Percentiles rank a stretch among this genome's conserved stretches.
These are phyloP conservation scores for Hydractinia echinata DNA, from an alignment of 30 jellyfish, hydroid and myxozoan genomes.

Conservation along the genomic window DNA sequence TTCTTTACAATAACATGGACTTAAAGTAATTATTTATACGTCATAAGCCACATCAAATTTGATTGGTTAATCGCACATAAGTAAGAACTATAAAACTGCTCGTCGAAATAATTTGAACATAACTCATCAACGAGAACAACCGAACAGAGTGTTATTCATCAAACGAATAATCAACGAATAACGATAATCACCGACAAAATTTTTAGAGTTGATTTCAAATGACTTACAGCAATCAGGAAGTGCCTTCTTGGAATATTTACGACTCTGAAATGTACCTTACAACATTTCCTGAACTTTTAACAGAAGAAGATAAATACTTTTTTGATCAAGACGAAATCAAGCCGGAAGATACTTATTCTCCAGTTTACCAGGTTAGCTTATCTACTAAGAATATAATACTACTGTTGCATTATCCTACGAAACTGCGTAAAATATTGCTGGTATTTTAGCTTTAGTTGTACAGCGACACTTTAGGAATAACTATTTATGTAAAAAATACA, in stretches of 20 bases:
- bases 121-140: background rate
- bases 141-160: background rate
- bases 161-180: background rate
- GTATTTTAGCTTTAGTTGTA: background rate
- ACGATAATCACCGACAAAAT: background rate
- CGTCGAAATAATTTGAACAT: slow-evolving; percentile 1
- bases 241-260: background rate
- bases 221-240: slow-evolving; percentile 23
- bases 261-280: background rate
- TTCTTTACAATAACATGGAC: too few species aligned
- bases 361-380: slow-evolving; percentile 7
- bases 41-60: background rate
- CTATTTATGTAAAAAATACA: background rate
- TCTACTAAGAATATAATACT: too few species aligned
- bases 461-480: background rate
- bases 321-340: slow-evolving; percentile 11
- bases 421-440: too few species aligned
- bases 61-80: background rate
- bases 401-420: too few species aligned
- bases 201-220: background rate
- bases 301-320: slow-evolving; percentile 1
- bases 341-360: background rate
- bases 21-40: background rate
- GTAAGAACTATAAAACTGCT: background rate
- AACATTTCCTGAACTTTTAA: slow-evolving; percentile 2